Base-by-base conservation (phyloP, 2,888 invertebrate genomes). In the Lepidocyrtoides sp. region DNA sequence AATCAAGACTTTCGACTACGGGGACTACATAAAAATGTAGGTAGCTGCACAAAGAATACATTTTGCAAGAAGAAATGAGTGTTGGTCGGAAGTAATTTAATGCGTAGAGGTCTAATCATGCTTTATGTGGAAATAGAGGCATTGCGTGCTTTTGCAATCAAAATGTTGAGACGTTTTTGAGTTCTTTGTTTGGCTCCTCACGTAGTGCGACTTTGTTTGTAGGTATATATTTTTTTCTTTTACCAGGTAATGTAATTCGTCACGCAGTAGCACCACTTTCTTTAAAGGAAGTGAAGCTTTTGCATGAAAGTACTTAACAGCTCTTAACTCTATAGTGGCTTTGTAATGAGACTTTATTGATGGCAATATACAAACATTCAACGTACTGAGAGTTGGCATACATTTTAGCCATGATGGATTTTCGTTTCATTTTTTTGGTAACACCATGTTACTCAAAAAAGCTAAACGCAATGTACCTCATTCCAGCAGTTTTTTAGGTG, bases 91-190 rank as follows among this genome's bases (percentile, higher is more conserved):
- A 75, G 26, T 75, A 41, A 51, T 48, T 75, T 48, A 75, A 75
- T 26, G 48, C 75, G 75, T 75, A 23, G 48, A 10, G 48, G 26
- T 48, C 48, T n/a, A 10, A 0, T n/a, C 12, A 5, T 14, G 29
- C 36, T 75, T 23, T n/a, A 5, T 23, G 20, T n/a, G 48, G 14
- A 51, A 75, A 75, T 75, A 23, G 75, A 48, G 75, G 26, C 14
- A 75, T 75, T 75, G 75, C 75, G 75, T 75, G 75, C 23, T 20
- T n/a, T 26, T 7, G 75, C 5, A 75, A 75, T 75, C 75, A 75
- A 75, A 26, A 60, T n/a, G n/a, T n/a, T n/a, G n/a, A n/a, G 2
- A 72, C 17, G 23, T 48, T 72, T n/a, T 26, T 75, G 51, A 75
- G 23, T 48, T 20, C 12, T 41, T 48, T 48, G 48, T 72, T 4